Evolutionary conservation across 1,140 invertebrate species (phyloP).

Genomic region (Phocides pigmalion): DNA sequence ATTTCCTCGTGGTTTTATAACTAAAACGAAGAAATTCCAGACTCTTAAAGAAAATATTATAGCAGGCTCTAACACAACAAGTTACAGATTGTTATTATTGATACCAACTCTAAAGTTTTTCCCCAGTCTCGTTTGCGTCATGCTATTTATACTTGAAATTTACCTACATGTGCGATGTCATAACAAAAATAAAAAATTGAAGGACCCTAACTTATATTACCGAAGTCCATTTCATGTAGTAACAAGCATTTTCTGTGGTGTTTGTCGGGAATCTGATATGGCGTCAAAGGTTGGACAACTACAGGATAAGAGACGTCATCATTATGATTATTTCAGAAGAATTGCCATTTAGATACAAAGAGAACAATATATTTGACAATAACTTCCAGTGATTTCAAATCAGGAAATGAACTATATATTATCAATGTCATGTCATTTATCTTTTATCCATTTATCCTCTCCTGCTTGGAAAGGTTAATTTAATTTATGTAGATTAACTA

Average conservation of each 20-base stretch:
- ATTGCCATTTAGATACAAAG: constrained; percentile 44
- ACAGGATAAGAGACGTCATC: constrained; percentile 62
- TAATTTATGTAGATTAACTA: too few relatives aligned
- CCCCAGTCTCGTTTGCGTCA: constrained; percentile 52
- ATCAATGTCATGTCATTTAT: too few relatives aligned
- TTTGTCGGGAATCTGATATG: constrained; percentile 62
- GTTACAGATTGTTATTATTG: constrained; percentile 59
- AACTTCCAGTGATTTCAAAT: too few relatives aligned
- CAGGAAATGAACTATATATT: too few relatives aligned
- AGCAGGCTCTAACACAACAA: constrained; percentile 60
- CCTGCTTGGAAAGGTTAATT: too few relatives aligned
- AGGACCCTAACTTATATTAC: constrained; percentile 62
- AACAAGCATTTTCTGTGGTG: constrained; percentile 68
- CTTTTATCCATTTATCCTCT: too few relatives aligned
- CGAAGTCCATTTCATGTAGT: constrained; percentile 70
- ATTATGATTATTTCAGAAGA: constrained; percentile 64
- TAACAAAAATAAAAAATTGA: constrained; percentile 63
- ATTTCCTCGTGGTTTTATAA: constrained; percentile 56
- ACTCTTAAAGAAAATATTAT: constrained; percentile 63
- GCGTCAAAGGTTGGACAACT: constrained; percentile 62
- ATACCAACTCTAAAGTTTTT: constrained; percentile 62
- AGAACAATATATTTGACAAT: not conserved
- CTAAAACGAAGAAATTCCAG: constrained; percentile 62
- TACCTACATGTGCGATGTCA: constrained; percentile 68
- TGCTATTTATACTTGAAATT: constrained; percentile 62